These are phyloP conservation scores for Agapostemon virescens DNA, from an alignment of 2,888 invertebrate species.

Conservation along the genomic window DNA sequence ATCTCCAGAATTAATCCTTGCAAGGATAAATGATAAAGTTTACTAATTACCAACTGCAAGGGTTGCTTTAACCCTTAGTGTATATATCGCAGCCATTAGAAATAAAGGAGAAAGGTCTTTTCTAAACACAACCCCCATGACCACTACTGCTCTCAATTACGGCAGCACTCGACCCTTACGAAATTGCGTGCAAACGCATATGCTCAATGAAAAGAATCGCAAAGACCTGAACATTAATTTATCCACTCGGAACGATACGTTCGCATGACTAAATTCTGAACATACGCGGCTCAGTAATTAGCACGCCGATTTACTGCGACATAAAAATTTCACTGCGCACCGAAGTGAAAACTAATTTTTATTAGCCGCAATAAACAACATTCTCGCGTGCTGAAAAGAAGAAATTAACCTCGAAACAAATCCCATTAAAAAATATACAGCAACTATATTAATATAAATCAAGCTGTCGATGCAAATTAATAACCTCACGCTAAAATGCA, in stretches of 20 bases:
- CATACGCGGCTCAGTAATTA: background rate
- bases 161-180: background rate
- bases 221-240: slow-evolving; percentile 16
- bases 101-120: background rate
- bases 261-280: background rate
- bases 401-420: background rate
- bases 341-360: background rate
- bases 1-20: too few relatives aligned
- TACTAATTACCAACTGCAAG: background rate
- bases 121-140: background rate
- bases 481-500: background rate
- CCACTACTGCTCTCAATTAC: background rate
- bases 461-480: background rate
- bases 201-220: background rate
- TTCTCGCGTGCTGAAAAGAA: background rate
- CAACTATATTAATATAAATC: background rate
- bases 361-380: background rate
- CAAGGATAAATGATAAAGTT: background rate
- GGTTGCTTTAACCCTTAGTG: background rate
- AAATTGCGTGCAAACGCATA: background rate
- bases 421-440: background rate
- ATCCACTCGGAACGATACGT: slow-evolving; percentile 15
- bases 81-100: background rate
- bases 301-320: background rate
- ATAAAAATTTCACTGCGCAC: background rate